Evolutionary conservation across 2,797 vertebrate species (phyloP).

Genomic region (Acestrorhynchus altus): DNA sequence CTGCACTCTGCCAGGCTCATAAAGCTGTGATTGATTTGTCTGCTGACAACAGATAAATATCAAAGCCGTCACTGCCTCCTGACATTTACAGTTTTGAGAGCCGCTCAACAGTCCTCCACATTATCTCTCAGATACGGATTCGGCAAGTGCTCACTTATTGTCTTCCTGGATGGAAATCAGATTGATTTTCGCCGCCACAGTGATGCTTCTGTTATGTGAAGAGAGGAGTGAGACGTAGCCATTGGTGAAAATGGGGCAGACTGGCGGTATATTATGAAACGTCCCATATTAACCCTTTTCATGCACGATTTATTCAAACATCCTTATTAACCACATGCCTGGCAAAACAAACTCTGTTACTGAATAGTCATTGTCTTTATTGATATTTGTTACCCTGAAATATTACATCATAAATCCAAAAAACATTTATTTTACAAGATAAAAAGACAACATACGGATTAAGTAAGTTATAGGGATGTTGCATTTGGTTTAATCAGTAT

Average conservation of each 20-base stretch:
- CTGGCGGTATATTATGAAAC: neutral
- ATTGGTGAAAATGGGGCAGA: neutral
- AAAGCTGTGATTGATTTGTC: slow-evolving; percentile 34
- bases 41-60: slow-evolving; percentile 31
- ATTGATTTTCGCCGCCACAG: neutral
- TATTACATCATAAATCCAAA: too few species aligned
- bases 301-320: too few species aligned
- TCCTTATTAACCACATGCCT: too few species aligned
- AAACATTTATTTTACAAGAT: too few species aligned
- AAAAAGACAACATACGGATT: too few species aligned
- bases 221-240: neutral
- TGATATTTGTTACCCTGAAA: too few species aligned
- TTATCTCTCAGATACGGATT: neutral
- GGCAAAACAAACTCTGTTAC: neutral
- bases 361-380: too few species aligned
- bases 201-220: slow-evolving; percentile 8
- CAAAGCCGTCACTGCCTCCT: slow-evolving; percentile 22
- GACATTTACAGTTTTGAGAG: slow-evolving; percentile 26
- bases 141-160: slow-evolving; percentile 4
- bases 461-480: too few species aligned
- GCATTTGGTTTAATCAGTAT: too few species aligned
- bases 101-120: neutral
- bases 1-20: slow-evolving; percentile 20
- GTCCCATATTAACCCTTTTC: too few species aligned
- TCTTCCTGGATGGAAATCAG: neutral